Evolutionary conservation across 2,888 invertebrate genomes (phyloP).

Genomic region (Chrysolina oricalcia): DNA sequence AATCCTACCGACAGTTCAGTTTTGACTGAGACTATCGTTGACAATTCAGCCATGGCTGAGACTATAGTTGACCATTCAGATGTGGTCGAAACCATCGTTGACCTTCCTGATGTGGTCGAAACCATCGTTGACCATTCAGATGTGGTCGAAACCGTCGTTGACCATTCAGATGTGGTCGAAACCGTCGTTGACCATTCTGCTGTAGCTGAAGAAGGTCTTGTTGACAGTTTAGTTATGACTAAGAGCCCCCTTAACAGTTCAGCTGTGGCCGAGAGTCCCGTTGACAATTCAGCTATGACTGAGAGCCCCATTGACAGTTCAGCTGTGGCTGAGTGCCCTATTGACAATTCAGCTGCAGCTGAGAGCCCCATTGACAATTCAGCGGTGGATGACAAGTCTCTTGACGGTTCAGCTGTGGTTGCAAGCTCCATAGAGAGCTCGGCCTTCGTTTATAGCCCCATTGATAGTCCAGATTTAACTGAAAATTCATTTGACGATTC

Average conservation of each 20-base stretch:
- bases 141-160: neutral
- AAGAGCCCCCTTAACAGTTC: neutral
- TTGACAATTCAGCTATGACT: neutral
- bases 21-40: neutral
- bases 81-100: neutral
- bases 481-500: neutral
- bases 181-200: neutral
- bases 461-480: neutral
- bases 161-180: neutral
- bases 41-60: neutral
- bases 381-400: neutral
- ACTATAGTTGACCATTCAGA: neutral
- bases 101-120: neutral
- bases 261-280: neutral
- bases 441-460: neutral
- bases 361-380: neutral
- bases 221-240: neutral
- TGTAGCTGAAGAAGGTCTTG: neutral
- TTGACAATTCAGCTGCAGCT: neutral
- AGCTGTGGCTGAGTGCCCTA: neutral
- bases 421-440: neutral
- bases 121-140: neutral
- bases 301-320: neutral
- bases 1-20: neutral
- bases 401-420: neutral